Conservation (phyloP, 2,888 invertebrate genomes). For the Diarsia mendica region DNA sequence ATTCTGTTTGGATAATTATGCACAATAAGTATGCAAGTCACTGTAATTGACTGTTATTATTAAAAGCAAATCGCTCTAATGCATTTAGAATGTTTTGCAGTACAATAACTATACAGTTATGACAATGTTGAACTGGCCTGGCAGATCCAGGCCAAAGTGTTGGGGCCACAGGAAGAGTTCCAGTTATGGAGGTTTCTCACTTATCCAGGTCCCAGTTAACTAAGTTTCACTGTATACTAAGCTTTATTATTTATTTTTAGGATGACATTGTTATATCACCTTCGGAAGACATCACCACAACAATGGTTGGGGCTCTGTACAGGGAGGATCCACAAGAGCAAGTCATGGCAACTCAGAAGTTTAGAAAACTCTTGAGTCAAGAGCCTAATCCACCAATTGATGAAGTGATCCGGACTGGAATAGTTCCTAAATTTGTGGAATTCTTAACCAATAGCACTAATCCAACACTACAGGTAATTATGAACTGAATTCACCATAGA, state of each 20-base stretch:
- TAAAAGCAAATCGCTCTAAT: neutral
- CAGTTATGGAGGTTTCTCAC: too few relatives aligned
- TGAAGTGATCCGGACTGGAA: slow-evolving; percentile 98
- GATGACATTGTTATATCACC: slow-evolving; percentile 85
- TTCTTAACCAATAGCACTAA: slow-evolving; percentile 95
- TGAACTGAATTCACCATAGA: neutral
- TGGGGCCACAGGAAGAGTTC: too few relatives aligned
- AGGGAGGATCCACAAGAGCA: slow-evolving; percentile 94
- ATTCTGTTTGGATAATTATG: neutral
- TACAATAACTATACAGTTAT: neutral
- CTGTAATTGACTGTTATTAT: slow-evolving; percentile 11
- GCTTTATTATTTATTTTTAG: slow-evolving; percentile 72
- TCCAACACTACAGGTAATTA: slow-evolving; percentile 95
- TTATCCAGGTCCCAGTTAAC: too few relatives aligned
- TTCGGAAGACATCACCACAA: slow-evolving; percentile 92
- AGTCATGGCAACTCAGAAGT: slow-evolving; percentile 96
- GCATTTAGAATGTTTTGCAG: neutral
- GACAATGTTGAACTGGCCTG: neutral
- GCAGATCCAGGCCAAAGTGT: too few relatives aligned
- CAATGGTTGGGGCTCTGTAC: slow-evolving; percentile 96
- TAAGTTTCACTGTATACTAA: neutral
- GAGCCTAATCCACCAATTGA: slow-evolving; percentile 99
- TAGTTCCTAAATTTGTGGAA: slow-evolving; percentile 98
- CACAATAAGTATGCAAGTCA: neutral
- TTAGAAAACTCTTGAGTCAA: slow-evolving; percentile 97